phyloP scores from a whole-genome alignment of 2,888 invertebrate species.

The Agrilus biguttatus region DNA sequence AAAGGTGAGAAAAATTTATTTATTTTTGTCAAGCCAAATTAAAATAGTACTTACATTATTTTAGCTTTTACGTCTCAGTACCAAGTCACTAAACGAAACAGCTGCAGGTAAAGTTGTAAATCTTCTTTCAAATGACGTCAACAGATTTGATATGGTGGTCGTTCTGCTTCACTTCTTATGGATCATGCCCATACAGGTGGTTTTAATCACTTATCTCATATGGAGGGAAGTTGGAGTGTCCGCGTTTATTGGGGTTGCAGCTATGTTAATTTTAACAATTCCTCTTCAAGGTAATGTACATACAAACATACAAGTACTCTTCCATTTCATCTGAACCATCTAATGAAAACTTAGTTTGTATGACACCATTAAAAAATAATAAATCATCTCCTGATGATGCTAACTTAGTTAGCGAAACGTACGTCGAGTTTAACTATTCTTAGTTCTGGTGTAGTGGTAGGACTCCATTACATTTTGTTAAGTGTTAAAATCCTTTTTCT shows the following conservation, averaged over 20 bases:
- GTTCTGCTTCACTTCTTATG: constrained; percentile 60
- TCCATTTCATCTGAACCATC: too few relatives aligned
- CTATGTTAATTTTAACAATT: constrained; percentile 36
- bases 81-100: constrained; percentile 60
- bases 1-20: background rate
- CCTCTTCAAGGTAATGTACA: constrained; percentile 32
- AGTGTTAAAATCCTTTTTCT: too few relatives aligned
- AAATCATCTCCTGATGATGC: too few relatives aligned
- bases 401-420: too few relatives aligned
- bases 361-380: too few relatives aligned
- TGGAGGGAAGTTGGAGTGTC: constrained; percentile 39
- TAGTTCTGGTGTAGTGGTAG: too few relatives aligned
- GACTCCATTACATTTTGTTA: too few relatives aligned
- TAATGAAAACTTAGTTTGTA: too few relatives aligned
- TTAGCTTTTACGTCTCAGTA: constrained; percentile 45
- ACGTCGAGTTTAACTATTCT: too few relatives aligned
- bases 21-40: too few relatives aligned
- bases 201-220: constrained; percentile 42
- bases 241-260: constrained; percentile 43
- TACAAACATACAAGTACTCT: too few relatives aligned
- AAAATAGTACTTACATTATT: too few relatives aligned
- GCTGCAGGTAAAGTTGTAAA: constrained; percentile 74
- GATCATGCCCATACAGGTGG: constrained; percentile 62
- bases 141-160: constrained; percentile 59
- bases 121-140: constrained; percentile 71